Conservation (phyloP, 2,113 vertebrate genomes). For the Pollachius pollachius region DNA sequence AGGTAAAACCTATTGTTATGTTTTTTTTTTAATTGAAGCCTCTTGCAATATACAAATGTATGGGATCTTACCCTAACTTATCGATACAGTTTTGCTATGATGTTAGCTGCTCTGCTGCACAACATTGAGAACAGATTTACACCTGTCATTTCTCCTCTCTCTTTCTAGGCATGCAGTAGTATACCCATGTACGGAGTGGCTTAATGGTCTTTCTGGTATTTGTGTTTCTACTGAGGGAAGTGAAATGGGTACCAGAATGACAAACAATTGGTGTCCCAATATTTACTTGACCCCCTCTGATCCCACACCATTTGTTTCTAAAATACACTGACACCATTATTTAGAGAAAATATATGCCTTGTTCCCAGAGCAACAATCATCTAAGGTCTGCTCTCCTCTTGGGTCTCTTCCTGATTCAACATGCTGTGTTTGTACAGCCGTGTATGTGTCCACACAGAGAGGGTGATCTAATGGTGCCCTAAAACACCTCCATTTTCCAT, state of each 20-base stretch:
- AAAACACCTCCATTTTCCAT: constrained; percentile 37
- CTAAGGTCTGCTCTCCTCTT: constrained; percentile 41
- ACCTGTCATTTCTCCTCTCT: too few relatives aligned
- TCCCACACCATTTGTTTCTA: constrained; percentile 28
- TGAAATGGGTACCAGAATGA: background rate
- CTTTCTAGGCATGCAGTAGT: too few relatives aligned
- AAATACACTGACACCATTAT: constrained; percentile 18
- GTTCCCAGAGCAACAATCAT: constrained; percentile 44
- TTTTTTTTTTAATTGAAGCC: too few relatives aligned
- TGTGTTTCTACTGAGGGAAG: too few relatives aligned
- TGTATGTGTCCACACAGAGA: constrained; percentile 38
- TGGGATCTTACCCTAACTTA: too few relatives aligned
- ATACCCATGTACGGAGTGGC: too few relatives aligned
- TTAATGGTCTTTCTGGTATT: too few relatives aligned
- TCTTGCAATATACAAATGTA: too few relatives aligned
- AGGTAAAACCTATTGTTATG: too few relatives aligned
- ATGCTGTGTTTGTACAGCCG: constrained; percentile 71
- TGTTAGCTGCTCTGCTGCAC: too few relatives aligned
- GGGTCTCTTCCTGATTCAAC: constrained; percentile 47
- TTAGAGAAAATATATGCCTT: constrained; percentile 57
- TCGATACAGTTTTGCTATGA: too few relatives aligned
- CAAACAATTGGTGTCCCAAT: constrained; percentile 20
- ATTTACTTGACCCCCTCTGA: constrained; percentile 47
- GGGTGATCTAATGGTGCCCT: constrained; percentile 45
- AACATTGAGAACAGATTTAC: too few relatives aligned